These are phyloP conservation scores for Stomatorhinus ivindoensis DNA, from an alignment of 2,113 vertebrate genomes.

Conservation along the genomic window DNA sequence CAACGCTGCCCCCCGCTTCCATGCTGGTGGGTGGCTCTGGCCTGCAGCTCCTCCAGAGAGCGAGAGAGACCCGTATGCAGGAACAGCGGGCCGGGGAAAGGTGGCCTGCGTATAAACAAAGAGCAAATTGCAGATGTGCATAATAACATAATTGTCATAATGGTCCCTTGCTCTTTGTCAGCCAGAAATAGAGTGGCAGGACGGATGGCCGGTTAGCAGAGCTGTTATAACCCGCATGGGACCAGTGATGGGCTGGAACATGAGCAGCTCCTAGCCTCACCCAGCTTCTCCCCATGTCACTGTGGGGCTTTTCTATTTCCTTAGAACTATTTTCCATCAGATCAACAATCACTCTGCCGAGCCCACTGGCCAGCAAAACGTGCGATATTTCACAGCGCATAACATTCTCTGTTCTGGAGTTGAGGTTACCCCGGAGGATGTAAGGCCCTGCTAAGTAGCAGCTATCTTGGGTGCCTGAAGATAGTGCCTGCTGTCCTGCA, in stretches of 20 bases:
- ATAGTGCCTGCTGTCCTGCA: not conserved
- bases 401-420: not conserved
- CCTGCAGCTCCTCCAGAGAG: not conserved
- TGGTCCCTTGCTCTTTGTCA: slow-evolving; percentile 14
- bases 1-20: not conserved
- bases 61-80: not conserved
- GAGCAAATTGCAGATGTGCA: slow-evolving; percentile 4
- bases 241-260: not conserved
- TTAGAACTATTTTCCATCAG: not conserved
- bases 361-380: not conserved
- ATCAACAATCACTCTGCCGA: not conserved
- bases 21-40: not conserved
- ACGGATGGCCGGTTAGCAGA: slow-evolving; percentile 23
- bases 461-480: not conserved
- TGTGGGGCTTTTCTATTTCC: not conserved
- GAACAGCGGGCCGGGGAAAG: slow-evolving; percentile 14
- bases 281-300: not conserved
- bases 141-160: slow-evolving; percentile 27
- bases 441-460: not conserved
- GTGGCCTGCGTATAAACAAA: slow-evolving; percentile 32
- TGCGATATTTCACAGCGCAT: not conserved
- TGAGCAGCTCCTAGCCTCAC: not conserved
- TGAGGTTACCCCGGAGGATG: not conserved
- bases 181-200: slow-evolving; percentile 37
- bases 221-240: slow-evolving; percentile 4